Evolutionary conservation across 2,888 invertebrate species (phyloP).

Genomic region (Acleris cristana): DNA sequence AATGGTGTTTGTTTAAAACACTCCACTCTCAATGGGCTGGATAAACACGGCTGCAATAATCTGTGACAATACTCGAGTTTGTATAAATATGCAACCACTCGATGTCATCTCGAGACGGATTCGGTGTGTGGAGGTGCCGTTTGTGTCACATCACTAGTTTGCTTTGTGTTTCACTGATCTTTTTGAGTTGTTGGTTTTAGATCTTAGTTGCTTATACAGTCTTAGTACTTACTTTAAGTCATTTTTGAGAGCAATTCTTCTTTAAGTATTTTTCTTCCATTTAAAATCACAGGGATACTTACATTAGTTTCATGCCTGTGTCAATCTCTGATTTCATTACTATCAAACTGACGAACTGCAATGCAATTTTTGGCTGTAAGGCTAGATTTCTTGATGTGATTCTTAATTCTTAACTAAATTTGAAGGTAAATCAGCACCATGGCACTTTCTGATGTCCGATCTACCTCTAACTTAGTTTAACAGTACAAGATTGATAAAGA

Average conservation of each 20-base stretch:
- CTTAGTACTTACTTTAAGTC: constrained; percentile 2
- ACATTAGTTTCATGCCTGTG: too few relatives aligned
- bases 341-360: too few relatives aligned
- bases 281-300: too few relatives aligned
- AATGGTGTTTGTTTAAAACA: constrained; percentile 77
- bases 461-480: too few relatives aligned
- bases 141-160: constrained; percentile 50
- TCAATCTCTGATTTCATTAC: too few relatives aligned
- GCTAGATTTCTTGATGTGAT: too few relatives aligned
- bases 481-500: too few relatives aligned
- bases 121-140: constrained; percentile 41
- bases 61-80: constrained; percentile 65
- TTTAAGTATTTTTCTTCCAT: too few relatives aligned
- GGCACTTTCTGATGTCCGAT: too few relatives aligned
- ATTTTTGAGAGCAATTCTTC: not conserved
- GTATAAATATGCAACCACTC: constrained; percentile 48
- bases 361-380: too few relatives aligned
- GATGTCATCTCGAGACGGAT: constrained; percentile 36
- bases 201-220: constrained; percentile 3
- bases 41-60: constrained; percentile 71
- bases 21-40: constrained; percentile 66
- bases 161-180: constrained; percentile 22
- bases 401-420: too few relatives aligned
- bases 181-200: constrained; percentile 6
- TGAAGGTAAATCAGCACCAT: too few relatives aligned